These are phyloP conservation scores for Herminia tarsipennalis DNA, from an alignment of 2,888 invertebrate genomes.

Conservation along the genomic window DNA sequence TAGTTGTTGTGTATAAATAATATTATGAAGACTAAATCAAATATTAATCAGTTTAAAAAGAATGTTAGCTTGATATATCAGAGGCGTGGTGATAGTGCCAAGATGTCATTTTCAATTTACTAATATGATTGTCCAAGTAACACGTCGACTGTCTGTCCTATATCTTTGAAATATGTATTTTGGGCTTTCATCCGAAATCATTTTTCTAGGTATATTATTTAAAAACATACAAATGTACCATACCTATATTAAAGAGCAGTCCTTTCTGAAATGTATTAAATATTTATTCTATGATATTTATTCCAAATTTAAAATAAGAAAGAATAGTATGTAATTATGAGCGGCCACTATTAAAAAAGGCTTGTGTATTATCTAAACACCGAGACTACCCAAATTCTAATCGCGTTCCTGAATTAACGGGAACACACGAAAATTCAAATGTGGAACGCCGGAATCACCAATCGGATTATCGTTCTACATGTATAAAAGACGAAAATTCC, in stretches of 20 bases:
- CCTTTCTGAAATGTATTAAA: not conserved
- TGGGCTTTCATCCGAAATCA: no score
- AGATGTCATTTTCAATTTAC: conserved; percentile 35
- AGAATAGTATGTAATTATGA: no score
- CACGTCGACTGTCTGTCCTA: conserved; percentile 15
- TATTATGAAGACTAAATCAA: conserved; percentile 3
- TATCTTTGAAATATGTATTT: conserved; percentile 24
- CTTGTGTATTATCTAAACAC: conserved; percentile 47
- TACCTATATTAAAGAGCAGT: not conserved
- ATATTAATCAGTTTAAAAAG: conserved; percentile 29
- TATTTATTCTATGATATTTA: not conserved
- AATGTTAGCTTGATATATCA: conserved; percentile 25
- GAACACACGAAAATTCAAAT: conserved; percentile 80
- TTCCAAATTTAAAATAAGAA: conserved; percentile 4
- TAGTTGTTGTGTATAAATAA: not conserved
- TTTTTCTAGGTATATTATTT: no score
- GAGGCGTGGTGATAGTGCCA: conserved; percentile 22
- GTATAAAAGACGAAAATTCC: conserved; percentile 84
- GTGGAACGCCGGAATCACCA: conserved; percentile 80
- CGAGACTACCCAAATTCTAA: conserved; percentile 53
- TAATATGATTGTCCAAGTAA: conserved; percentile 27
- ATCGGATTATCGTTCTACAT: conserved; percentile 84
- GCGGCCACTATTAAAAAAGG: conserved; percentile 15
- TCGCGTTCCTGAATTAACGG: conserved; percentile 59
- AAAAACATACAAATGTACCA: not conserved